phyloP scores from a whole-genome alignment of 1,140 invertebrate species.

The Pachypsylla venusta region DNA sequence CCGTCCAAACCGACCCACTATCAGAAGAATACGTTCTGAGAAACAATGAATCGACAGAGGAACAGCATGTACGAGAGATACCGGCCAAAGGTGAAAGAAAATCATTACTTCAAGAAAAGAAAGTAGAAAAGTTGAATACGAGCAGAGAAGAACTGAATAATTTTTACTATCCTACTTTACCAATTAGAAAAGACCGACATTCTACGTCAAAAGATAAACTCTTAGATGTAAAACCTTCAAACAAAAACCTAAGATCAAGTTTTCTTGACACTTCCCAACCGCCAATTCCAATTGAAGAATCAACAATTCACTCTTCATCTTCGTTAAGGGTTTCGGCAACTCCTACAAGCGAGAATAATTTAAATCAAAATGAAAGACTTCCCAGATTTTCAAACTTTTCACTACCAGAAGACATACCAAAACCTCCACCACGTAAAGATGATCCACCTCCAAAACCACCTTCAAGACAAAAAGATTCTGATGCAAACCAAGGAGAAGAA shows the following conservation, averaged over 20 bases:
- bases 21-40: slow-evolving; percentile 55
- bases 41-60: not conserved
- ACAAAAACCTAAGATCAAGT: not conserved
- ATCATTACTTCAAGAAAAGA: slow-evolving; percentile 28
- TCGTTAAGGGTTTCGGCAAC: not conserved
- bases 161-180: not conserved
- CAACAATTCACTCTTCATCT: too few species aligned
- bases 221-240: not conserved
- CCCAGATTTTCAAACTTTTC: not conserved
- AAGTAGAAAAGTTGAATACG: slow-evolving; percentile 22
- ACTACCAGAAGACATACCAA: not conserved
- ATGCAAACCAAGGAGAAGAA: not conserved
- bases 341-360: not conserved
- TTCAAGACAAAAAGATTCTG: not conserved
- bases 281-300: not conserved
- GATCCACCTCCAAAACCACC: not conserved
- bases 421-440: not conserved
- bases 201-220: not conserved
- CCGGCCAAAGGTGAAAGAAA: slow-evolving; percentile 21
- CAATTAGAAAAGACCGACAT: not conserved
- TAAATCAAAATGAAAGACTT: not conserved
- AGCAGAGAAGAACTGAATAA: slow-evolving; percentile 20
- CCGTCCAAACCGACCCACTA: slow-evolving; percentile 64
- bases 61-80: slow-evolving; percentile 29
- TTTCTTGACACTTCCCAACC: not conserved